Evolutionary conservation across 2,888 invertebrate species (phyloP), one percentile per base, ranked within the genome.

Genomic region (Tinea semifulvella): DNA sequence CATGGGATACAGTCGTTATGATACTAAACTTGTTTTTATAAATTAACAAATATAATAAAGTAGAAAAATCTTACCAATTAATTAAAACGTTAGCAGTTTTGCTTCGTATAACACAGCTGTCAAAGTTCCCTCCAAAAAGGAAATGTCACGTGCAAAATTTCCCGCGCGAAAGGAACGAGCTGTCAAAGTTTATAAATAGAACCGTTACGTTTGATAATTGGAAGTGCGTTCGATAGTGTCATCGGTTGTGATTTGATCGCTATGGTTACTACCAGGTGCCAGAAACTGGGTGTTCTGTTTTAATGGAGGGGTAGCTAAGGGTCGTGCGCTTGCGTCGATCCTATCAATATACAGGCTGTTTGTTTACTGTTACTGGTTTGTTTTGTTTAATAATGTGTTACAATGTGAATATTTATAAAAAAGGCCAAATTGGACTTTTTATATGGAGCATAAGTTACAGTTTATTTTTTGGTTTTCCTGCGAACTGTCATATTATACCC

Each of bases 221-320:
- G n/a, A n/a, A 26, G 52, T 52, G 44, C 48, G 53, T 56, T 60
- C 58, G 53, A 59, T 51, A 58, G 60, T 60, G 60, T 58, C 64
- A 66, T 64, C 58, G 68, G 64, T 72, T 67, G 69, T 79, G 79
- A 80, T 80, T 80, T 68, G 65, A 73, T 79, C 74, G 60, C 79
- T 69, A 80, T 80, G 76, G 80, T 69, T 65, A 80, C 79, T 49
- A 64, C 79, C 79, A 80, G 79, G 79, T 80, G 79, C 66, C 56
- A 53, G 46, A 47, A 51, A 58, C 5, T 4, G 31, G 13, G 31
- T 31, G 57, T 56, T 54, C 56, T 56, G 57, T 51, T 59, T 68
- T 65, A 43, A 19, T 14, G n/a, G 22, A 11, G 22, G 40, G 22
- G 3, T 20, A 40, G 3, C 11, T 13, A 14, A 40, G 40, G 22